Base-by-base conservation (phyloP, 2,888 invertebrate genomes). In the Apoda limacodes region DNA sequence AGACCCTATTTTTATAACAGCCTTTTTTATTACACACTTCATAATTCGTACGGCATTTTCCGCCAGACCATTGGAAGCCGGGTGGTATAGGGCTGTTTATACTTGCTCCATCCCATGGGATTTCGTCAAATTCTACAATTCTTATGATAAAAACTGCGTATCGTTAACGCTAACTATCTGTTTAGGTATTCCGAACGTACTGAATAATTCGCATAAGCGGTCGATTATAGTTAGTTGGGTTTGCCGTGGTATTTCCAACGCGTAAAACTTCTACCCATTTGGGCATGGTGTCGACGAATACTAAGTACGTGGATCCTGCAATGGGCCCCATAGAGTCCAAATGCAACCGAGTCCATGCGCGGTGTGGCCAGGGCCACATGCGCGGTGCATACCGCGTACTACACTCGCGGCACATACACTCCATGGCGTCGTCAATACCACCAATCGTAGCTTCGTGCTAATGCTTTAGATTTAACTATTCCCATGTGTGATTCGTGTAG, bases 71-170 rank as follows among this genome's bases (percentile, higher is more conserved):
- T n/a, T 48, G 45, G 0, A 39, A 41, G 1, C 43, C 27, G 1
- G 43, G 45, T 15, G 45, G 42, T n/a, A 45, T 43, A 0, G 39
- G 41, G 2, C 45, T 33, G 1, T 43, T 24, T 44, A 45, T 1
- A 33, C 23, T 7, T 45, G 42, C 4, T 38, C 9, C 3, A 48
- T 37, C 2, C 45, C 43, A 26, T 43, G 41, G 1, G 9, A 7
- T 9, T 12, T 12, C 7, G 40, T 15, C 30, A 43, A 42, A 1
- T 17, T 7, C 15, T 26, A 15, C 28, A 45, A 46, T 20, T 45
- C 39, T 2, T 2, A 7, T 23, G 36, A 32, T 1, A 39, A 24
- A 25, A 42, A 43, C n/a, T 39, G 40, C 2, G 46, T 40, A 2
- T 45, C 44, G 6, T 45, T 39, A 14, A 46, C 46, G 1, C 30